Base-by-base conservation (phyloP, 2,888 invertebrate genomes). In the Dryocosmus kuriphilus region DNA sequence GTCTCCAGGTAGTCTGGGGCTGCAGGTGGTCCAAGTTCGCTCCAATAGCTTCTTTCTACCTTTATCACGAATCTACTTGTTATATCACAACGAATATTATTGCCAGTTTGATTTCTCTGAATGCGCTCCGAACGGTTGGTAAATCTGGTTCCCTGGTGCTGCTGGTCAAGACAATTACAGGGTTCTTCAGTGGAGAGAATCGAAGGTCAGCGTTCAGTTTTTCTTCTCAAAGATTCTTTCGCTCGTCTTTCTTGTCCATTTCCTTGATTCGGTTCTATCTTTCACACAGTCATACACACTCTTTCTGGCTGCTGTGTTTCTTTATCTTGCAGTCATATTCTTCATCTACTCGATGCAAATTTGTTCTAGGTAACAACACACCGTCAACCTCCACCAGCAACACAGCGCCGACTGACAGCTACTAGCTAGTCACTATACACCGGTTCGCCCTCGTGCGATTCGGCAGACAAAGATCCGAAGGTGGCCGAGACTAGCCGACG, bases 401-500 rank as follows among this genome's bases (percentile, higher is more conserved):
- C 88, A 84, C 88, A 88, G 88, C 88, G 88, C 86, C 87, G 87
- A 89, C 90, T 89, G 90, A 88, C 87, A 86, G 86, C 84, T 79
- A 83, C 82, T 76, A 86, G 86, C 84, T 79, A 83, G 82, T 76
- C 77, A 77, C 81, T 79, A 83, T 81, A 86, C 86, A 87, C 89
- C 88, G 89, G 89, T 85, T 85, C n/a, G n/a, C 83, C 88, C 88
- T 89, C 88, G 87, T 88, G 88, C 87, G 85, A 84, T 79, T 79
- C 83, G 81, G 81, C 81, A 85, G 86, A 89, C 89, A 90, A 89
- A 89, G 89, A 85, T 89, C 88, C 89, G 89, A 89, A 71, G 41
- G 32, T 22, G 14, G 57, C 81, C 89, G 89, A 89, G 14, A 5
- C 0, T 6, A 0, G 0, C 19, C 89, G 89, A 80, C 75, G 35